Conservation (phyloP, 2,888 invertebrate species). For the Acholoe squamosa region DNA sequence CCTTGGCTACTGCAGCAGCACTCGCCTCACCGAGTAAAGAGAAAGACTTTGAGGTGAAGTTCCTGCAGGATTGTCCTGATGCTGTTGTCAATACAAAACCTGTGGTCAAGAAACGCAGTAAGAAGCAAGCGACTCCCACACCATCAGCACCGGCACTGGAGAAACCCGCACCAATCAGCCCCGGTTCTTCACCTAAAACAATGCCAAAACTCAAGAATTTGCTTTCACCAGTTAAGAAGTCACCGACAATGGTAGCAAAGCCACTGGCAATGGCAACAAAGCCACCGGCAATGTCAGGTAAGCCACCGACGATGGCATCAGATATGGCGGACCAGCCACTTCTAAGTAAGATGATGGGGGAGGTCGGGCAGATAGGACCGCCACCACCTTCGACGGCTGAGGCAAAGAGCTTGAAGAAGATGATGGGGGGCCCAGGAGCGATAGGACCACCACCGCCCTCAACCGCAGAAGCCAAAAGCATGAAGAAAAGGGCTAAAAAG, state of each 20-base stretch:
- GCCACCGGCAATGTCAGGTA: background rate
- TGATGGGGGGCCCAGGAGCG: background rate
- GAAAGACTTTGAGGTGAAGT: slow-evolving; percentile 33
- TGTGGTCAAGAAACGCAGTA: slow-evolving; percentile 29
- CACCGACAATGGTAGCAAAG: background rate
- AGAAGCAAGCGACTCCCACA: slow-evolving; percentile 47
- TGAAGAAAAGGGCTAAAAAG: slow-evolving; percentile 50
- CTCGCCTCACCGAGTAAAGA: background rate
- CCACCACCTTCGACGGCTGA: slow-evolving; percentile 43
- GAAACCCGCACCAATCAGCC: background rate
- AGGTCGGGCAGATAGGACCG: slow-evolving; percentile 48
- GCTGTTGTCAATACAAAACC: slow-evolving; percentile 26
- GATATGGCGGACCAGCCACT: slow-evolving; percentile 47
- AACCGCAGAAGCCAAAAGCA: slow-evolving; percentile 19
- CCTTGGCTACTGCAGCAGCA: background rate
- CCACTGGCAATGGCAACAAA: background rate
- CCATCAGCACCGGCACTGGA: slow-evolving; percentile 12
- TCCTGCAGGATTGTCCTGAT: slow-evolving; percentile 40
- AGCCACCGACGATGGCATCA: background rate
- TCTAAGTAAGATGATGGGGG: slow-evolving; percentile 52
- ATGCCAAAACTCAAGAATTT: slow-evolving; percentile 16
- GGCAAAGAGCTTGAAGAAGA: slow-evolving; percentile 45
- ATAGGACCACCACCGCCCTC: slow-evolving; percentile 31
- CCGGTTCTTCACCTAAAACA: background rate
- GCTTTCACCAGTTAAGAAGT: background rate